Evolutionary conservation across 1,140 invertebrate genomes (phyloP), one percentile per base, ranked within the genome.

Genomic region (Meteorus sp.): DNA sequence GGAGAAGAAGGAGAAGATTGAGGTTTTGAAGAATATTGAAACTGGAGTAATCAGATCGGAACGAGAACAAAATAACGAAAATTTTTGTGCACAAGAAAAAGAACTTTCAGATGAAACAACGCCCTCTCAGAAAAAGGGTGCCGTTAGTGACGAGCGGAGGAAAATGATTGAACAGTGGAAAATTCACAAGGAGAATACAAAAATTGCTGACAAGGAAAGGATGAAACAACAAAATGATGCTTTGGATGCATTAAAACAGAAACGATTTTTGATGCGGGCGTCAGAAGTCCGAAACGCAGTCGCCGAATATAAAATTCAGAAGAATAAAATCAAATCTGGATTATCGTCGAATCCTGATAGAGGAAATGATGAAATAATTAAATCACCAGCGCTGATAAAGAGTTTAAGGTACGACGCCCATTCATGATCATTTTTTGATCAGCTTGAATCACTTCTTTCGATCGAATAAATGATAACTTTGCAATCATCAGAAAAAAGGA

Each of bases 141-240:
- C 2, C 8, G 13, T 53, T 39, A 9, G 2, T 1, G 7, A 57
- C 22, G 25, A 48, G n/a, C 75, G 75, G 15, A 75, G 69, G 23
- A 65, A 75, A 35, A 39, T 68, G 31, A 71, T 79, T 8, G 70
- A 39, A 44, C 60, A 63, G n/a, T 80, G 76, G 78, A 74, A 61
- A 59, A 43, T 58, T 3, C 64, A 77, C 6, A 72, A 43, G 31
- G 71, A 77, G 27, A 71, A 65, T 7, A 55, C 67, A 13, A 58
- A 61, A n/a, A 55, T 59, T 0, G 53, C 61, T 1, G 70, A 78
- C 4, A 73, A 76, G 3, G 62, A 70, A 22, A 61, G 68, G 43
- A 15, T 63, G 3, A 69, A 58, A 23, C 31, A 58, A 8, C 56
- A 65, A 9, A 41, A 25, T 17, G 50, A 69, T 11, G 61, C 65